Percentiles rank a stretch among this genome's conserved stretches.
These are phyloP conservation scores for Colletes collaris DNA, from an alignment of 2,888 invertebrate genomes.

Conservation along the genomic window DNA sequence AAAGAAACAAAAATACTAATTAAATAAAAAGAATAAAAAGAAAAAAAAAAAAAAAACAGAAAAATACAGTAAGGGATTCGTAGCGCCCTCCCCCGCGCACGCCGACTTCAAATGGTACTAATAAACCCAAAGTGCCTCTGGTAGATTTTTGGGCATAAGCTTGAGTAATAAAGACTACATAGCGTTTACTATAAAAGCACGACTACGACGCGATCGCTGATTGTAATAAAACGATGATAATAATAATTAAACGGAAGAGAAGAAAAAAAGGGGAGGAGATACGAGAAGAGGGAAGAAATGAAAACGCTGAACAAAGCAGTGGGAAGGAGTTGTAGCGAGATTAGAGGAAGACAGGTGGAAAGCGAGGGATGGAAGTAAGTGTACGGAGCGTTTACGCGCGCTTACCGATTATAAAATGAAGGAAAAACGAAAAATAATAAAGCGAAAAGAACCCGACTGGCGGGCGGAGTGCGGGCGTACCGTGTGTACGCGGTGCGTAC, in stretches of 20 bases:
- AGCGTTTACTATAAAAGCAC: constrained; percentile 72
- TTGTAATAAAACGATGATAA: constrained; percentile 63
- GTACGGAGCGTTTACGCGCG: constrained; percentile 31
- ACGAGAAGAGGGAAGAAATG: not conserved
- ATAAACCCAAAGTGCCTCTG: constrained; percentile 83
- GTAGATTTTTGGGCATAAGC: constrained; percentile 83
- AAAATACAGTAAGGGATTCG: constrained; percentile 62
- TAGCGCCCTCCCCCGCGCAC: constrained; percentile 78
- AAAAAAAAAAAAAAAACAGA: not conserved
- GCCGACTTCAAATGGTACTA: constrained; percentile 82
- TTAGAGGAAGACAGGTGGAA: constrained; percentile 29
- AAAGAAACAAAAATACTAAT: constrained; percentile 11
- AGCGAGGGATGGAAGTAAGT: constrained; percentile 31
- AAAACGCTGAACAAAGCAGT: constrained; percentile 7
- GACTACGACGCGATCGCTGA: constrained; percentile 68
- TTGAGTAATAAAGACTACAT: constrained; percentile 80
- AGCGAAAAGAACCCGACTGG: constrained; percentile 33
- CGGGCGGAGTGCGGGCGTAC: constrained; percentile 66
- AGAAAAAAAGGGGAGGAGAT: constrained; percentile 20
- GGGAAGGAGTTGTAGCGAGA: constrained; percentile 22
- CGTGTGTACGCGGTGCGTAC: constrained; percentile 67
- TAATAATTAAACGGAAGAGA: constrained; percentile 51
- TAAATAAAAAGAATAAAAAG: not conserved
- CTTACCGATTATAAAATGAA: constrained; percentile 32
- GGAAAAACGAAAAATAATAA: constrained; percentile 14